Conservation (phyloP, 2,797 vertebrate species). For the Lerista edwardsae region DNA sequence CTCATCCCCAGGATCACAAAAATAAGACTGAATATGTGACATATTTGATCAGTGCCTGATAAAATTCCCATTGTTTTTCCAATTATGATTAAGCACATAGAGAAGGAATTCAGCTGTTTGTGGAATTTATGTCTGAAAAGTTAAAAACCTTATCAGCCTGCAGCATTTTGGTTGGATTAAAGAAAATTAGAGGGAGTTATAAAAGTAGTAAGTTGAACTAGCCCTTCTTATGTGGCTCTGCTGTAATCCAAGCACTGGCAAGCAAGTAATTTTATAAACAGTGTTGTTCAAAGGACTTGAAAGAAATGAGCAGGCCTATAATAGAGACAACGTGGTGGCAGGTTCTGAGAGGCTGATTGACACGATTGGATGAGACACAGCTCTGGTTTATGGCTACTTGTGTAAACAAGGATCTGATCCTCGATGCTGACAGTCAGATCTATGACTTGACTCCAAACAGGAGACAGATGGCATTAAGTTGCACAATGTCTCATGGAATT, state of each 20-base stretch:
- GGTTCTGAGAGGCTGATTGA: background rate
- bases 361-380: background rate
- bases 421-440: background rate
- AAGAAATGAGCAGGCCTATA: constrained; percentile 14
- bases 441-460: background rate
- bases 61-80: background rate
- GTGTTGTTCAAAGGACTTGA: background rate
- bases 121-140: background rate
- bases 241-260: background rate
- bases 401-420: constrained; percentile 13
- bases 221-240: background rate
- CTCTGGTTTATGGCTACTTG: constrained; percentile 7
- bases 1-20: too few relatives aligned
- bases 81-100: background rate
- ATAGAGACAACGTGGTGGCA: constrained; percentile 8
- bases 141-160: background rate
- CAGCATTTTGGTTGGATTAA: background rate
- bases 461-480: background rate
- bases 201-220: background rate
- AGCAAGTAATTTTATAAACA: background rate
- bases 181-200: background rate
- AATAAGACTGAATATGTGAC: too few relatives aligned
- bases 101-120: background rate
- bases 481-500: background rate
- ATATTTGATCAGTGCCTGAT: too few relatives aligned